Evolutionary conservation across 2,888 invertebrate genomes (phyloP), one percentile per base, ranked within the genome.

Genomic region (Nymphalis polychloros): DNA sequence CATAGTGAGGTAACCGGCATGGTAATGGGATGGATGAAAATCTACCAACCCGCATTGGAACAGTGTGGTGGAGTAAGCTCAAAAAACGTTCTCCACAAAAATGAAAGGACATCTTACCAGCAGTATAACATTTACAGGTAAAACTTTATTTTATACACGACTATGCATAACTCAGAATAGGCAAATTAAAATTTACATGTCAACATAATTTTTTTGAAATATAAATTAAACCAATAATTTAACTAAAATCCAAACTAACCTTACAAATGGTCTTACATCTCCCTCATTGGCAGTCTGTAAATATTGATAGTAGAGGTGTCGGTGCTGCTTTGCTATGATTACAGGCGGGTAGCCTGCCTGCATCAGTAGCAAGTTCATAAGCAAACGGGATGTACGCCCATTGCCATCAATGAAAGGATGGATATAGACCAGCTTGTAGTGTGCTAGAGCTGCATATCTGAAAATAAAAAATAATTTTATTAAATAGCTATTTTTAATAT

Each of bases 391-490:
- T 0, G 99, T 99, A 80, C 99, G 94, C 0, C 99, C 99, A 82
- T 99, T 99, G 60, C 99, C 99, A 87, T 99, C 99, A 3, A 96
- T 94, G 89, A 99, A 99, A 0, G 99, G 99, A 92, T 99, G 99
- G 76, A 99, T 98, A 83, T 97, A 97, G 0, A 99, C 99, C 57
- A 99, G 87, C 89, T 98, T 98, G 89, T 99, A 99, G 90, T 99
- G 99, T 0, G 98, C 98, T 64, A 99, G 90, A 0, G 99, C 99
- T 63, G 99, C 98, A 83, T 97, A 97, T 85, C 98, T 97, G 70
- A 53, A 55, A 55, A 27, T 53, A 27, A 27, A 1, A 31, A 4
- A 7, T 4, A 16, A n/a, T 50, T 8, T 49, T 50, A 10, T 10
- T 2, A 1, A 41, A 13, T 41, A 2, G 10, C 41, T 41, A 13